Evolutionary conservation across 2,797 vertebrate genomes (phyloP).

Genomic region (Arremon aurantiirostris): DNA sequence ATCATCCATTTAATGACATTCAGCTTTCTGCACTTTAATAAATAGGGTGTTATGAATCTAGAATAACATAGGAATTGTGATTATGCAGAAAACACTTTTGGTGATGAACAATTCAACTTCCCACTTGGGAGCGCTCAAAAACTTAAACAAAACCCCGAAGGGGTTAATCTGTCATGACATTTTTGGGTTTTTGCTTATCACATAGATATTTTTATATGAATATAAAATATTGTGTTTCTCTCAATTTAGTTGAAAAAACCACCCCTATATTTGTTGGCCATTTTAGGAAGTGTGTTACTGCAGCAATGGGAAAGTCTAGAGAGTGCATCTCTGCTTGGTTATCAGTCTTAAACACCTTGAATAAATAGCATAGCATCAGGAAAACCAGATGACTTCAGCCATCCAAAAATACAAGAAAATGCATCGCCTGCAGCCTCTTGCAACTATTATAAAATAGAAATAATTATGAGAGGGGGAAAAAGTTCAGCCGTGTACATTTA

Average conservation of each 20-base stretch:
- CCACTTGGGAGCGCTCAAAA: neutral
- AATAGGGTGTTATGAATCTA: constrained; percentile 49
- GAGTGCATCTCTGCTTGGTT: constrained; percentile 40
- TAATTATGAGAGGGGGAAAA: constrained; percentile 13
- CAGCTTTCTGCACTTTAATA: constrained; percentile 48
- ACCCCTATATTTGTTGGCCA: neutral
- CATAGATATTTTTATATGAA: neutral
- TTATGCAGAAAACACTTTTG: constrained; percentile 18
- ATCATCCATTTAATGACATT: constrained; percentile 58
- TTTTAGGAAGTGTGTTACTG: neutral
- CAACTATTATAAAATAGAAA: constrained; percentile 12
- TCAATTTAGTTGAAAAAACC: neutral
- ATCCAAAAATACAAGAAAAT: constrained; percentile 26
- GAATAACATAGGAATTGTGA: constrained; percentile 25
- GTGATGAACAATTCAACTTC: constrained; percentile 20
- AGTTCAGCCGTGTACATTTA: neutral
- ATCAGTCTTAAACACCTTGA: constrained; percentile 59
- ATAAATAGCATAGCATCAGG: neutral
- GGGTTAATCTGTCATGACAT: constrained; percentile 26
- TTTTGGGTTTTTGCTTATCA: neutral
- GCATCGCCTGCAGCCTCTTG: constrained; percentile 17
- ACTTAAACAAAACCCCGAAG: constrained; percentile 43
- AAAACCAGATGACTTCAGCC: constrained; percentile 16
- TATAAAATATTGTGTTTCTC: constrained; percentile 25
- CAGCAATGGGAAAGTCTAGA: constrained; percentile 23